phyloP scores from a whole-genome alignment of 2,888 invertebrate genomes.

The Isoperla grammatica region DNA sequence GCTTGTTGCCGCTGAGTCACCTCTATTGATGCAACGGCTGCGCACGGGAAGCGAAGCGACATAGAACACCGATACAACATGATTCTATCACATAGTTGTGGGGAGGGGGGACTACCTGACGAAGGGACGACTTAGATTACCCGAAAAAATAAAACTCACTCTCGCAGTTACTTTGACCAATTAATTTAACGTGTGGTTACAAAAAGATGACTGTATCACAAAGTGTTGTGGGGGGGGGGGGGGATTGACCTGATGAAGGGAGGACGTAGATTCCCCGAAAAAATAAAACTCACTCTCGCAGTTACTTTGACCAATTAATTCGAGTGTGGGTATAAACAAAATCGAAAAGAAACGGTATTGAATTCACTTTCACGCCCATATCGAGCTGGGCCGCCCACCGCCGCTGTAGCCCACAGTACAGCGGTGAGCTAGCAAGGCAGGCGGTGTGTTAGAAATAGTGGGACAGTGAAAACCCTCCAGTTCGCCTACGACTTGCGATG shows the following conservation, averaged over 20 bases:
- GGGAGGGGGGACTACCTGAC: no score
- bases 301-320: not conserved
- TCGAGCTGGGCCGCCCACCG: not conserved
- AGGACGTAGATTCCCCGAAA: not conserved
- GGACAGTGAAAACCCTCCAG: constrained; percentile 10
- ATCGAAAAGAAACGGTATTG: not conserved
- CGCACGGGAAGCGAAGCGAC: no score
- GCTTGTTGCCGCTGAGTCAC: no score
- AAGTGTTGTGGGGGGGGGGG: no score
- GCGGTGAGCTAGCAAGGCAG: not conserved
- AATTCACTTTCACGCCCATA: constrained; percentile 16
- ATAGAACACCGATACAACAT: no score
- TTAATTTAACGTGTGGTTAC: not conserved
- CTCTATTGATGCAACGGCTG: no score
- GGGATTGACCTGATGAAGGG: no score
- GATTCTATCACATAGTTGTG: no score
- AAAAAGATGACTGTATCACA: not conserved
- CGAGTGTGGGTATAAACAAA: no score
- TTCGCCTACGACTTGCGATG: not conserved
- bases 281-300: not conserved
- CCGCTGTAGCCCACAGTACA: constrained; percentile 2
- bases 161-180: not conserved
- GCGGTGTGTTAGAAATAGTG: constrained; percentile 1
- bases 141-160: not conserved
- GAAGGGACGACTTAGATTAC: not conserved